Base-by-base conservation (phyloP, 1,140 invertebrate genomes). In the Drosophila nigromelanica region DNA sequence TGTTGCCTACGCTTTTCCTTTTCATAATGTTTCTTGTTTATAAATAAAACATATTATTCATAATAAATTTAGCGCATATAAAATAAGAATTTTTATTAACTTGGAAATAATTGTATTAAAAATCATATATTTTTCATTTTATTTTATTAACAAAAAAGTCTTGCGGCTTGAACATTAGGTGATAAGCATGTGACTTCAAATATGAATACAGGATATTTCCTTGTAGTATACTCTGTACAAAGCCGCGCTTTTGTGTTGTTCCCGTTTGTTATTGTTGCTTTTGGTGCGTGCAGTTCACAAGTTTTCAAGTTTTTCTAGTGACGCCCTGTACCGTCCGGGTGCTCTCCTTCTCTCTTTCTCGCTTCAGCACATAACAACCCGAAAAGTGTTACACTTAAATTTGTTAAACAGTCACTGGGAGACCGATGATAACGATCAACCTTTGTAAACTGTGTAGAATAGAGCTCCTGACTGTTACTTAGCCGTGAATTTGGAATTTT, bases 261-360 rank as follows among this genome's bases (percentile, higher is more conserved):
- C 1, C n/a, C 15, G 4, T 42, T 42, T 33, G 11, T 64, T 71
- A 51, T 60, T 77, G 61, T 61, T 75, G 60, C 63, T 75, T 64
- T 47, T 47, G 62, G 58, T 83, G 80, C 80, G 72, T 82, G 80
- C 72, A 76, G 59, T 43, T 76, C 50, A 48, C 59, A 83, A 83
- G 67, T 82, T 83, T 64, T 30, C 56, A 60, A 76, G 42, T 62
- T 64, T 60, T 64, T 6, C 30, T 18, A 27, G 24, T 35, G 24
- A 50, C 18, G 15, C 11, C 18, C 21, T 45, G 12, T 21, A 7
- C 47, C 18, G 11, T 12, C 11, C 11, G 5, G 18, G 11, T 6
- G 18, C 35, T 42, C 47, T 18, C 33, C 24, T n/a, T 18, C 18
- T 18, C 18, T 18, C 10, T 14, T 14, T 54, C 33, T 24, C 11